Base-by-base conservation (phyloP, 2,888 invertebrate species). In the Craniophora ligustri region DNA sequence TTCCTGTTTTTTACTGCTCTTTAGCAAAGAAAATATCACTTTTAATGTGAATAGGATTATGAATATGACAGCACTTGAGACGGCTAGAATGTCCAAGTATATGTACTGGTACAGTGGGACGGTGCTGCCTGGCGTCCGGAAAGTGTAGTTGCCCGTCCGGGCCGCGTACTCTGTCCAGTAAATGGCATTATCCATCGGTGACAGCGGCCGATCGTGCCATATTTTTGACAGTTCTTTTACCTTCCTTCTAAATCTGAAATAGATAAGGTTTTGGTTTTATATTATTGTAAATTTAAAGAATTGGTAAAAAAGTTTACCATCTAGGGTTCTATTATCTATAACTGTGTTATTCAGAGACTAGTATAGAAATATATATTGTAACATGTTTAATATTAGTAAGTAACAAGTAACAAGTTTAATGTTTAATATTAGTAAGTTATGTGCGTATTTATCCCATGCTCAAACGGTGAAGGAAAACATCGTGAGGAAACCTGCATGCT, bases 91-190 rank as follows among this genome's bases (percentile, higher is more conserved):
- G 51, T 91, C 91, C 46, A 94, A 72, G 19, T 92, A 82, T 5
- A 89, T 72, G 54, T 93, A 92, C 74, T 94, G 91, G 72, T 94
- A 94, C 15, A 88, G 71, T 0, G 94, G 94, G 59, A 94, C 89
- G 10, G 89, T 85, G 0, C 88, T 88, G 3, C 94, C 91, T 0
- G 94, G 86, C 1, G 93, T 84, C 34, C 87, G 82, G 74, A 94
- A 84, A 1, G 81, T 81, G 10, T 82, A 70, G 56, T 94, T 94
- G 19, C 82, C 82, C 60, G 94, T 88, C 21, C 90, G 86, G 0
- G 94, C 94, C 0, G 94, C 94, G 72, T 94, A 95, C 78, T 96
- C 95, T 0, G 94, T 93, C 95, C 95, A 95, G 74, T 92, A 95
- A 26, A 95, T 84, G 14, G 95, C 95, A 13, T 91, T 94, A 40